These are phyloP conservation scores for Anser brachyrhynchus DNA, from an alignment of 2,113 vertebrate genomes.

Conservation along the genomic window DNA sequence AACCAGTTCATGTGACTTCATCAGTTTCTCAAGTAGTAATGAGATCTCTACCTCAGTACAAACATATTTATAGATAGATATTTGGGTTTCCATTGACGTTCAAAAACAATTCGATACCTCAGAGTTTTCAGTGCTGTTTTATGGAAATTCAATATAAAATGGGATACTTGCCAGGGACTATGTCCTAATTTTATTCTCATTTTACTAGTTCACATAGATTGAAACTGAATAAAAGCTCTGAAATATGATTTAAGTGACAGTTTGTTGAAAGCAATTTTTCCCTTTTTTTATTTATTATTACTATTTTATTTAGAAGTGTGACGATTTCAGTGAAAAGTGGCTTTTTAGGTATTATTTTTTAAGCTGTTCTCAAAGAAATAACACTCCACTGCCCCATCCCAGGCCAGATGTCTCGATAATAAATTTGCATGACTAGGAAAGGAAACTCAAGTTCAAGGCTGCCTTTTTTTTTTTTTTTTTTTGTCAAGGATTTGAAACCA, in stretches of 20 bases:
- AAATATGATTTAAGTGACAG: neutral
- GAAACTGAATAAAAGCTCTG: neutral
- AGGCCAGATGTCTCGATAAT: neutral
- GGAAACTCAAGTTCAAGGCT: neutral
- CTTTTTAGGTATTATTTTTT: neutral
- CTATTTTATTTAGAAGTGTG: neutral
- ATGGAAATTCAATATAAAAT: neutral
- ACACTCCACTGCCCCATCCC: neutral
- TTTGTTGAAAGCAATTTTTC: accelerated
- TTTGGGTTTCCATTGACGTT: neutral
- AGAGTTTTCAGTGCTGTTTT: neutral
- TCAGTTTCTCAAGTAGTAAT: neutral
- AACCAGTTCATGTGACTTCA: neutral
- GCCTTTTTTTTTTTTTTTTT: accelerated
- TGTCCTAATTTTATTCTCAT: neutral
- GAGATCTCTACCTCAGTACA: neutral
- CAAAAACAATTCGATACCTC: neutral
- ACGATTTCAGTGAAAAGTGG: accelerated
- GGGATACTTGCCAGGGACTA: neutral
- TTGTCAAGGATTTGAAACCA: neutral
- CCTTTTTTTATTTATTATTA: neutral
- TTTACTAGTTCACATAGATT: neutral
- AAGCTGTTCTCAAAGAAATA: neutral
- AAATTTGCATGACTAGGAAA: neutral
- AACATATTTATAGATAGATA: neutral